These are phyloP conservation scores for Diploptera punctata DNA, from an alignment of 2,888 invertebrate genomes.

Conservation along the genomic window DNA sequence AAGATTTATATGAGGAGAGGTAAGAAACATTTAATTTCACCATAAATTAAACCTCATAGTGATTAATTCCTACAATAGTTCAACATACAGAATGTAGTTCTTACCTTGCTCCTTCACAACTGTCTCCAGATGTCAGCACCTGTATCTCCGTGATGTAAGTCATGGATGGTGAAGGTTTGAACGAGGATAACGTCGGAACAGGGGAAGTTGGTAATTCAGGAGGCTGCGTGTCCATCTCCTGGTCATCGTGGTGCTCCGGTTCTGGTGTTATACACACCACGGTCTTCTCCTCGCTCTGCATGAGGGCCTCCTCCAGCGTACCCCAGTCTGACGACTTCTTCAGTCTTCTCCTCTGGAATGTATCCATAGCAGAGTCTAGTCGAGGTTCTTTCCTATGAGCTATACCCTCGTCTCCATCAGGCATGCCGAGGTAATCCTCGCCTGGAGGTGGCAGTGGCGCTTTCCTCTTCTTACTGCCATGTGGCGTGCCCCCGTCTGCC, in stretches of 20 bases:
- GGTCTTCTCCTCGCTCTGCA: slow-evolving; percentile 33
- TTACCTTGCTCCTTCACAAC: too few species aligned
- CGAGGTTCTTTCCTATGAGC: slow-evolving; percentile 43
- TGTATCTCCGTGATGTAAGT: slow-evolving; percentile 79
- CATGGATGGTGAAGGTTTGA: slow-evolving; percentile 53
- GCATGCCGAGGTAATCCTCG: slow-evolving; percentile 45
- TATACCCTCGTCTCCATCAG: slow-evolving; percentile 53
- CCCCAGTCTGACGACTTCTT: slow-evolving; percentile 81
- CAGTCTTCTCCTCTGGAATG: slow-evolving; percentile 70
- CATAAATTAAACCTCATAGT: too few species aligned
- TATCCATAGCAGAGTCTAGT: slow-evolving; percentile 63
- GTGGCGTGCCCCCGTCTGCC: slow-evolving; percentile 54
- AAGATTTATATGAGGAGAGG: too few species aligned
- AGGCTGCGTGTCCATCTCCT: slow-evolving; percentile 47
- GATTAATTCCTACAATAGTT: too few species aligned
- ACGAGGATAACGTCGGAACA: slow-evolving; percentile 49
- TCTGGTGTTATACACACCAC: slow-evolving; percentile 32
- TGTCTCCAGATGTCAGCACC: slow-evolving; percentile 57
- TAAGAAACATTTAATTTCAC: too few species aligned
- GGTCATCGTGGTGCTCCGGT: background rate
- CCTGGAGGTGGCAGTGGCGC: slow-evolving; percentile 59
- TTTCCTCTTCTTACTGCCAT: slow-evolving; percentile 65
- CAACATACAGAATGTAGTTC: too few species aligned
- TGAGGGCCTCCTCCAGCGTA: slow-evolving; percentile 71
- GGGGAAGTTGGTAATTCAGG: slow-evolving; percentile 56